Evolutionary conservation across 2,113 vertebrate genomes (phyloP).

Genomic region (Dermatemys mawii): DNA sequence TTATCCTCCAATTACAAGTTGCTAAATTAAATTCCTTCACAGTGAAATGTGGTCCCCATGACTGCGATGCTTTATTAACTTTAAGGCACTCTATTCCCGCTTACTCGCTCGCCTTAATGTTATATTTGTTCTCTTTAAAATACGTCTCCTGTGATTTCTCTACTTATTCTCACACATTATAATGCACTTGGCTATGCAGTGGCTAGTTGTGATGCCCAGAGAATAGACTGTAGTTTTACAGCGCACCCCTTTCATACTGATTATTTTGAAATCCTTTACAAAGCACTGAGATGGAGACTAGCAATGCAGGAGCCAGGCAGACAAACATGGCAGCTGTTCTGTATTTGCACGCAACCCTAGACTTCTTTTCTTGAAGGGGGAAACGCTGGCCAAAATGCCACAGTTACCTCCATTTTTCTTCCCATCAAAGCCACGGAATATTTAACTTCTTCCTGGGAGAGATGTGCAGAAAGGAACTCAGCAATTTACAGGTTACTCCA

Average conservation of each 20-base stretch:
- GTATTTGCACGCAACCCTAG: slow-evolving; percentile 17
- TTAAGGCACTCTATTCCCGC: slow-evolving; percentile 63
- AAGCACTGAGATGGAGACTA: not conserved
- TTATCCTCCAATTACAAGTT: slow-evolving; percentile 66
- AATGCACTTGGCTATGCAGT: slow-evolving; percentile 40
- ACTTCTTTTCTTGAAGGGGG: not conserved
- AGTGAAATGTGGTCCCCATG: slow-evolving; percentile 62
- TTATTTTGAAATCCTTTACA: slow-evolving; percentile 35
- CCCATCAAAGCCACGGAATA: not conserved
- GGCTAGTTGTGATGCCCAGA: slow-evolving; percentile 45
- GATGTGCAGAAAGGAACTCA: not conserved
- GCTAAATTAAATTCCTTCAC: slow-evolving; percentile 73
- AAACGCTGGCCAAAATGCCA: not conserved
- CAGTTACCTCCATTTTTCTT: not conserved
- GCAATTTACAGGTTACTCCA: not conserved
- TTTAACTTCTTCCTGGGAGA: not conserved
- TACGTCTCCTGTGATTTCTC: slow-evolving; percentile 26
- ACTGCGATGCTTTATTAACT: slow-evolving; percentile 74
- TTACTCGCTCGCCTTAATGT: slow-evolving; percentile 56
- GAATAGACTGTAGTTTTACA: slow-evolving; percentile 47
- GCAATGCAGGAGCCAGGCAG: not conserved
- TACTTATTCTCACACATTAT: slow-evolving; percentile 39
- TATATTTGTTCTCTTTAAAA: slow-evolving; percentile 75
- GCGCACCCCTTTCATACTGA: slow-evolving; percentile 8
- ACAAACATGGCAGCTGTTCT: slow-evolving; percentile 9